Conservation (phyloP, 2,888 invertebrate species). For the Drosophila buzzatii region DNA sequence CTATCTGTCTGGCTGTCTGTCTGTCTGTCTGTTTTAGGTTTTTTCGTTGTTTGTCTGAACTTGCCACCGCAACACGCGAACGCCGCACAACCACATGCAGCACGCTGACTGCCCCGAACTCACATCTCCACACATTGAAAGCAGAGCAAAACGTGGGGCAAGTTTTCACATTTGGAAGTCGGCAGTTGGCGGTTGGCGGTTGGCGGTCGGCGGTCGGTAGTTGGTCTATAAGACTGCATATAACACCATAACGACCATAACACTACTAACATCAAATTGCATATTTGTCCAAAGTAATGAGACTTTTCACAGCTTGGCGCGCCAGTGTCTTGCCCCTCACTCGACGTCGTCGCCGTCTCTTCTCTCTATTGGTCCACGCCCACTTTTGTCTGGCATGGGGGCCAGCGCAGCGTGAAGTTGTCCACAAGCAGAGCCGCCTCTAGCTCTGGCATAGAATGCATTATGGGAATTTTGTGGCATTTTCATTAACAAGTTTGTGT, state of each 20-base stretch:
- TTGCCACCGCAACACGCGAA: slow-evolving; percentile 76
- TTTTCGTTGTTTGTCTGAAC: slow-evolving; percentile 58
- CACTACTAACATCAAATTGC: slow-evolving; percentile 70
- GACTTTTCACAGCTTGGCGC: slow-evolving; percentile 80
- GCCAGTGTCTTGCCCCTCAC: slow-evolving; percentile 41
- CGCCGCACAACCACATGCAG: slow-evolving; percentile 34
- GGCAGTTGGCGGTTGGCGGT: slow-evolving; percentile 7
- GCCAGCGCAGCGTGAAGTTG: slow-evolving; percentile 73
- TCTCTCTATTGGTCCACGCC: background rate
- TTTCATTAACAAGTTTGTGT: slow-evolving; percentile 77
- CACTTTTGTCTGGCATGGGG: slow-evolving; percentile 17
- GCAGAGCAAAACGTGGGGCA: slow-evolving; percentile 58
- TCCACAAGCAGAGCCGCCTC: slow-evolving; percentile 50
- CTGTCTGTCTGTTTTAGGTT: slow-evolving; percentile 8
- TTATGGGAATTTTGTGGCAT: slow-evolving; percentile 82
- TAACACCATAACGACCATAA: slow-evolving; percentile 42
- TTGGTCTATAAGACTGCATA: slow-evolving; percentile 40
- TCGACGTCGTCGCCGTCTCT: background rate
- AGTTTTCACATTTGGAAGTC: slow-evolving; percentile 69
- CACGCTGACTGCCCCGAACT: slow-evolving; percentile 23
- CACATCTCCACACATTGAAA: slow-evolving; percentile 36
- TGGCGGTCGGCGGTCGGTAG: slow-evolving; percentile 28
- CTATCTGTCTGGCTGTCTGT: slow-evolving; percentile 12
- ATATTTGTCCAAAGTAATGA: slow-evolving; percentile 82
- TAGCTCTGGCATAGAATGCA: slow-evolving; percentile 63